Evolutionary conservation across 2,113 vertebrate genomes (phyloP).

Genomic region (Cryptoleucopteryx plumbea): DNA sequence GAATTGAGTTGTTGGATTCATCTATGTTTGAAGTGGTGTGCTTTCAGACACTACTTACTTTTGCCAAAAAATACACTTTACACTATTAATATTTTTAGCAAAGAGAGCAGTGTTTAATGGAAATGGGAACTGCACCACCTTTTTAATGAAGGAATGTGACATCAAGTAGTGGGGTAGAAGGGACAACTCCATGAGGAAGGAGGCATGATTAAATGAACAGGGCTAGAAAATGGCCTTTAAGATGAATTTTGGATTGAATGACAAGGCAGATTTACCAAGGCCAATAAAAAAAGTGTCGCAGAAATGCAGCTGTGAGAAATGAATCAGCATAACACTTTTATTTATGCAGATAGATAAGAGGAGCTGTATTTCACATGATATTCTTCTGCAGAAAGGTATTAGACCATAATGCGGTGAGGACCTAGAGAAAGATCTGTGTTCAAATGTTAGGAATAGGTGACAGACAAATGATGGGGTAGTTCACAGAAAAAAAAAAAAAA

Average conservation of each 20-base stretch:
- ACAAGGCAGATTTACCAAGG: background rate
- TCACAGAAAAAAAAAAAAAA: too few relatives aligned
- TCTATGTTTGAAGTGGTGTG: background rate
- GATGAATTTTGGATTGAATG: background rate
- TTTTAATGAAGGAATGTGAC: background rate
- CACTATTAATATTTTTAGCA: background rate
- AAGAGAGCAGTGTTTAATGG: background rate
- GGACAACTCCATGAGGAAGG: background rate
- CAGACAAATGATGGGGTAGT: background rate
- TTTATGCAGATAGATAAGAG: background rate
- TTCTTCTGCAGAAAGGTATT: background rate
- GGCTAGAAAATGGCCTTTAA: background rate
- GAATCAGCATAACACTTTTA: background rate
- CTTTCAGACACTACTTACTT: background rate
- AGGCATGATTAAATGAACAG: background rate
- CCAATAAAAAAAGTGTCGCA: background rate
- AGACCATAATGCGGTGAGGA: accelerated
- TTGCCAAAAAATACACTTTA: background rate
- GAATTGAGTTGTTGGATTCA: background rate
- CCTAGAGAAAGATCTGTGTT: background rate
- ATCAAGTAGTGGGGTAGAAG: background rate
- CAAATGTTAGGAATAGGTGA: background rate
- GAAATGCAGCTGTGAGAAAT: background rate
- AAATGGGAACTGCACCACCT: background rate
- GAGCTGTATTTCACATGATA: background rate